phyloP scores from a whole-genome alignment of 2,888 invertebrate species.

The Cerastis leucographa region DNA sequence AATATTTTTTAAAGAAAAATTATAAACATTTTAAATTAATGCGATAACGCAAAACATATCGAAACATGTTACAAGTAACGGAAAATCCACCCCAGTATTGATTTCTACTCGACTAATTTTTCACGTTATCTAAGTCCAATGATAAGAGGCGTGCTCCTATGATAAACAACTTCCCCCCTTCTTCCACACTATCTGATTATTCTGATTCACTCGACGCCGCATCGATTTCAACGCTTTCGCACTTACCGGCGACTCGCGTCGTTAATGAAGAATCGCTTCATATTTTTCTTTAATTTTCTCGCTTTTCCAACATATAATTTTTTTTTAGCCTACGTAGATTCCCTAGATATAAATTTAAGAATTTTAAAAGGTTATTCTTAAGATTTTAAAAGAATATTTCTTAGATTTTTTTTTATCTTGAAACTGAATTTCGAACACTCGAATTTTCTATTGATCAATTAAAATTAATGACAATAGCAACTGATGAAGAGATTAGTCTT shows the following conservation, averaged over 20 bases:
- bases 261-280: background rate
- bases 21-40: constrained; percentile 26
- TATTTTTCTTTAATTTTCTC: background rate
- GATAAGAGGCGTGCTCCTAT: constrained; percentile 82
- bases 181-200: constrained; percentile 77
- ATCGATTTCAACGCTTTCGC: constrained; percentile 65
- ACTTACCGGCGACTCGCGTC: constrained; percentile 25
- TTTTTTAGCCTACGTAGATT: background rate
- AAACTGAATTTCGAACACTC: background rate
- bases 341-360: background rate
- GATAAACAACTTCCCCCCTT: constrained; percentile 84
- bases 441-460: background rate
- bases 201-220: constrained; percentile 67
- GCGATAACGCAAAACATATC: constrained; percentile 21
- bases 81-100: constrained; percentile 81
- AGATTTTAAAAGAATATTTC: background rate
- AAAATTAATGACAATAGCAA: background rate
- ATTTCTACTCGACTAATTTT: constrained; percentile 85
- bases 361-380: background rate
- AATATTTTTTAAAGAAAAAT: constrained; percentile 13
- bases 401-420: background rate
- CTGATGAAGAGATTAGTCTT: background rate
- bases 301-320: background rate
- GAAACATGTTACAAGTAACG: constrained; percentile 63
- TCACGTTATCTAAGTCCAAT: constrained; percentile 82